Base-by-base conservation (phyloP, 2,113 vertebrate species). In the Callorhinus ursinus region DNA sequence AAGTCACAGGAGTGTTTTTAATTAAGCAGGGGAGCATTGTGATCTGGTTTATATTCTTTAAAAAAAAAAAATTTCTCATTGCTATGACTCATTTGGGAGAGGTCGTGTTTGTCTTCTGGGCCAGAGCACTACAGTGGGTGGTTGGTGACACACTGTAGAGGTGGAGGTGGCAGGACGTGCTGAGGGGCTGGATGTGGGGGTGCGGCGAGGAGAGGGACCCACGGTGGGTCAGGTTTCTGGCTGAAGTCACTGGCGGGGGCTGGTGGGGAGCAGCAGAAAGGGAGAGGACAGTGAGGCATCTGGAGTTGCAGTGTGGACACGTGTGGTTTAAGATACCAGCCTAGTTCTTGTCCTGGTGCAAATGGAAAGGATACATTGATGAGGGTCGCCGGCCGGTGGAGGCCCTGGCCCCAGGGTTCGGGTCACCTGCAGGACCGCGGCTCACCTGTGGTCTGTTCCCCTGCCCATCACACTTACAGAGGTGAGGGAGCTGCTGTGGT, bases 111-210 rank as follows among this genome's bases (percentile, higher is more conserved):
- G 16, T 12, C n/a, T 39, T 31, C 53, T 22, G 24, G 11, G 7
- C 5, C 2, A 12, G 74, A 28, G 61, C 21, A n/a, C 26, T 13
- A 7, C 55, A 31, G 24, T 10, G 33, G 82, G 71, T 26, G n/a
- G 33, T 2, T 36, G 24, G 51, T 55, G 46, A 77, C 49, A 21
- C 33, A 1, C 12, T 57, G 57, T 24, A 57, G 57, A 12, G 33
- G n/a, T n/a, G n/a, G 49, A 57, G 18, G 19, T 15, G 9, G 21
- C 13, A 26, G 49, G 49, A 46, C 0, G 0, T 53, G 26, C 65
- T 3, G 5, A 4, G 0, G 9, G 77, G 33, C 21, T 1, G 19
- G 36, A 33, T 7, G 12, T 5, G 77, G 89, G 33, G 63, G 16
- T 31, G 26, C 9, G 2, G 28, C 4, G 28, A 31, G 76, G 16